Base-by-base conservation (phyloP, 2,113 vertebrate genomes). In the Larimichthys crocea region DNA sequence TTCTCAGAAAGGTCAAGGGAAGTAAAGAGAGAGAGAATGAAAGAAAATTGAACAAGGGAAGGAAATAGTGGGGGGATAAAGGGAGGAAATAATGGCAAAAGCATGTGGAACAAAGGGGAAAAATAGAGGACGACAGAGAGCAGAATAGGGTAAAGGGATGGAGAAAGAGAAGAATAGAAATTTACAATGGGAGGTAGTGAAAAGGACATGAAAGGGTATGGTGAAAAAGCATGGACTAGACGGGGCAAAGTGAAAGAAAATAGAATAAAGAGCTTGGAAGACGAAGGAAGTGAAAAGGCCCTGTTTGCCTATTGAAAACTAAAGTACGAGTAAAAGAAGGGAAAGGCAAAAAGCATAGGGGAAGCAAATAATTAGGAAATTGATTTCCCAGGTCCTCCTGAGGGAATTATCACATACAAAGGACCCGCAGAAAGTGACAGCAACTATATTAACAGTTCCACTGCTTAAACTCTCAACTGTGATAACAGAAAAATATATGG, bases 51-150 rank as follows among this genome's bases (percentile, higher is more conserved):
- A 81, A 72, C 70, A 83, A 46, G 63, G 26, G 40, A 74, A 78
- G 42, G 60, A 59, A 60, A 69, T 63, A 17, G 73, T 62, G 1
- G 24, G 0, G 1, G 49, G 49, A 84, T 80, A 81, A 80, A 81
- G 48, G 77, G 26, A 77, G 50, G n/a, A 69, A 65, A 82, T 84
- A 71, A 86, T 86, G 66, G 67, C 15, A 68, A 86, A 53, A 64
- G 52, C 35, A n/a, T 49, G 57, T 56, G 69, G 74, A 55, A 82
- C 81, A 86, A 78, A 82, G 71, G 74, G 53, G 48, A 50, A 50
- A 76, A 50, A 49, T 53, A 17, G 59, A 60, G 40, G 29, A 44
- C 9, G n/a, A 55, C 20, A 35, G 70, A 40, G 52, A 66, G 50
- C n/a, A 62, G 15, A 22, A 20, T 70, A 89, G 81, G 84, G 84